These are phyloP conservation scores for Loxodonta africana DNA, from an alignment of 2,113 vertebrate species.

Conservation along the genomic window DNA sequence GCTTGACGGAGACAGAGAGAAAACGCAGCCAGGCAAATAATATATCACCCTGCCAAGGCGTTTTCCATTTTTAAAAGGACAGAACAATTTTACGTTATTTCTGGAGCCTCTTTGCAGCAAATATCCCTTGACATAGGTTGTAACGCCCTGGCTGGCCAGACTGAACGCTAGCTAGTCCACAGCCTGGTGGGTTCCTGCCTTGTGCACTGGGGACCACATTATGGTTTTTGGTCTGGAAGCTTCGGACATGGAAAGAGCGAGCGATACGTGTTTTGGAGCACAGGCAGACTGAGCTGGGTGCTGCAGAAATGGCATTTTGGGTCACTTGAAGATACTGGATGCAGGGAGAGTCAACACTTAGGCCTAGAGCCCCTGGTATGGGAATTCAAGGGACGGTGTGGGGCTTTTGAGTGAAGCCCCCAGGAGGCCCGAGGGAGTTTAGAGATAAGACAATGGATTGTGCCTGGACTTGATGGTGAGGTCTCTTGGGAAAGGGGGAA, in stretches of 20 bases:
- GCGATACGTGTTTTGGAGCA: neutral
- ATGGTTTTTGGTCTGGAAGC: neutral
- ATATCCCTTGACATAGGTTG: slow-evolving; percentile 54
- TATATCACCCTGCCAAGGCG: slow-evolving; percentile 68
- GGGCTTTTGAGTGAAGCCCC: neutral
- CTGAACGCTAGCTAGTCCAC: neutral
- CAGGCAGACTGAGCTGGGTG: neutral
- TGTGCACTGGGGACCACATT: neutral
- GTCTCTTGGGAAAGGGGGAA: neutral
- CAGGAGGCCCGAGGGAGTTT: neutral
- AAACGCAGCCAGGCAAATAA: slow-evolving; percentile 77
- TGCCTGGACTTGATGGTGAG: neutral
- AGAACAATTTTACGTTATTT: slow-evolving; percentile 71
- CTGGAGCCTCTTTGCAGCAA: slow-evolving; percentile 54
- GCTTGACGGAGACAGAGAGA: slow-evolving; percentile 70
- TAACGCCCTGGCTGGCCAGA: neutral
- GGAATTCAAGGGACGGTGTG: neutral
- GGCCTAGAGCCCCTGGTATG: neutral
- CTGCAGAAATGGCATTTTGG: slow-evolving; percentile 5
- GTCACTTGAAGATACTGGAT: neutral
- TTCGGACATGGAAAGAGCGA: neutral
- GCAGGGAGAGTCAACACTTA: neutral
- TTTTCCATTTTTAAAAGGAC: slow-evolving; percentile 77
- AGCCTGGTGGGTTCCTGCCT: neutral
- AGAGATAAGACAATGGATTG: neutral